phyloP scores from a whole-genome alignment of 2,888 invertebrate species.

The Chrysolina americana region DNA sequence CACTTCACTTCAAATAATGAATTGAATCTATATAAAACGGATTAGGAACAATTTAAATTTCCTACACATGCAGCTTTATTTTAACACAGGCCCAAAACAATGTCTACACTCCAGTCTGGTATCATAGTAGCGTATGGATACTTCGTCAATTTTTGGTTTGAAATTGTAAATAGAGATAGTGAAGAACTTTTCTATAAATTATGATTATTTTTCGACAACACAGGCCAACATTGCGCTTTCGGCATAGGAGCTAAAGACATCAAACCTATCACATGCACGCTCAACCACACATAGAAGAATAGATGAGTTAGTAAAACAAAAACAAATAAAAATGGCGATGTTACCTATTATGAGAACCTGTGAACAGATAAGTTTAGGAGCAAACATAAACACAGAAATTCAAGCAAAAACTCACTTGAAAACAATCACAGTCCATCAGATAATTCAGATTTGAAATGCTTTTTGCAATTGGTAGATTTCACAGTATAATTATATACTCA shows the following conservation, averaged over 20 bases:
- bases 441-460: not conserved
- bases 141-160: not conserved
- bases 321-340: slow-evolving; percentile 54
- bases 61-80: too few species aligned
- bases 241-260: slow-evolving; percentile 60
- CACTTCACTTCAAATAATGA: too few species aligned
- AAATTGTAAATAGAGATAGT: not conserved
- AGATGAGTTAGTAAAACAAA: slow-evolving; percentile 61
- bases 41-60: too few species aligned
- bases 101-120: too few species aligned
- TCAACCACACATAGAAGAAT: slow-evolving; percentile 66
- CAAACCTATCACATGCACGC: slow-evolving; percentile 69
- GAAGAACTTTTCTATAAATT: not conserved
- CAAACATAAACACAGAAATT: slow-evolving; percentile 23
- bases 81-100: too few species aligned
- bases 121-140: not conserved
- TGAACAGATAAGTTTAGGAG: slow-evolving; percentile 51
- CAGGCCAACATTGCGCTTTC: slow-evolving; percentile 19
- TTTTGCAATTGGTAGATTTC: not conserved
- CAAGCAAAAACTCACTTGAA: not conserved
- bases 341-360: slow-evolving; percentile 62
- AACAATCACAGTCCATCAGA: slow-evolving; percentile 3
- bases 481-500: too few species aligned
- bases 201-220: not conserved
- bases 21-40: too few species aligned